Conservation (phyloP, 1,140 invertebrate genomes). For the Diachasmimorpha longicaudata region DNA sequence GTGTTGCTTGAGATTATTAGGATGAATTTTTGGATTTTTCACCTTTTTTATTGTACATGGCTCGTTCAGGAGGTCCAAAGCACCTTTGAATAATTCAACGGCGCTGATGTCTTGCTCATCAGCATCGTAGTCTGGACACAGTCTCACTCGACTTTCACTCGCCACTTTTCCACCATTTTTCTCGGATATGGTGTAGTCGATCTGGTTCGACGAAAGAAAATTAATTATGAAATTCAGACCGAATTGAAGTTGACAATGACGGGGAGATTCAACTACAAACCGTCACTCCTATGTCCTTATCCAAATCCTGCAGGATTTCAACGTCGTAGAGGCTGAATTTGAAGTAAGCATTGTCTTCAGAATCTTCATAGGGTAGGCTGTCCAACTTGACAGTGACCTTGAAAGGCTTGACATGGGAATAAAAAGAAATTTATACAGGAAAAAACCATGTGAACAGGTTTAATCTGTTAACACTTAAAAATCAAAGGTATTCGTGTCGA, state of each 20-base stretch:
- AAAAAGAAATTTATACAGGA: too few relatives aligned
- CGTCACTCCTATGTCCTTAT: too few relatives aligned
- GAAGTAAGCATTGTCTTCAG: too few relatives aligned
- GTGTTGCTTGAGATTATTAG: background rate
- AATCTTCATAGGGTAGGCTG: too few relatives aligned
- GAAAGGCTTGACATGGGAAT: too few relatives aligned
- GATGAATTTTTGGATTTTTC: background rate
- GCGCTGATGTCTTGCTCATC: background rate
- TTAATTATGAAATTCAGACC: background rate
- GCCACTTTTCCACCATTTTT: background rate
- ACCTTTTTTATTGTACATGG: background rate
- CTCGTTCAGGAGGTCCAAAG: background rate
- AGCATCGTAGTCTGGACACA: background rate
- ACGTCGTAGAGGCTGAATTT: too few relatives aligned
- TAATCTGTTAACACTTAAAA: too few relatives aligned
- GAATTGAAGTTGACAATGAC: background rate
- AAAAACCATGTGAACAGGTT: too few relatives aligned
- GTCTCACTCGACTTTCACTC: background rate
- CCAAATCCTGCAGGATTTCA: too few relatives aligned
- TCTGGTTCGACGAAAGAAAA: background rate
- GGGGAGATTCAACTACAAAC: background rate
- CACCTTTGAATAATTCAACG: background rate
- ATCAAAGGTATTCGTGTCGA: too few relatives aligned
- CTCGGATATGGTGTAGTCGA: background rate
- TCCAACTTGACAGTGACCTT: too few relatives aligned